Evolutionary conservation across 2,888 invertebrate genomes (phyloP).

Genomic region (Clanis bilineata): DNA sequence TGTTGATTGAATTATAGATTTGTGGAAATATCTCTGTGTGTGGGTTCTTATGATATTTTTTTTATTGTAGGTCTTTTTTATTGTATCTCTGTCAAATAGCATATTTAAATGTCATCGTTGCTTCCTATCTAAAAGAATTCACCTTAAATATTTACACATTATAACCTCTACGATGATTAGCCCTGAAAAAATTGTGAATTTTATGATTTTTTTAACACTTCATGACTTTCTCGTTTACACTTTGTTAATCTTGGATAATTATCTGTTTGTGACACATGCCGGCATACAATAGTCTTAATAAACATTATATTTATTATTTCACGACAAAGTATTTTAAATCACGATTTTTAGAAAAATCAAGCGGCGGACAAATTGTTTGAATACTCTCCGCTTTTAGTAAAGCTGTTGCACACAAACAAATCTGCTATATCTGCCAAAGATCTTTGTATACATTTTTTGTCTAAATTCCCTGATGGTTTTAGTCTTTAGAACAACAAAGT

Average conservation of each 20-base stretch:
- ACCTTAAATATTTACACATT: conserved; percentile 62
- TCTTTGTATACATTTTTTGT: conserved; percentile 19
- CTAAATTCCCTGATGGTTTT: conserved; percentile 16
- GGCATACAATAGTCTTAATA: conserved; percentile 19
- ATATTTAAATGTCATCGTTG: conserved; percentile 76
- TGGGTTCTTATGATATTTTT: conserved; percentile 63
- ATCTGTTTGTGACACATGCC: conserved; percentile 36
- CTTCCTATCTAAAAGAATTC: conserved; percentile 70
- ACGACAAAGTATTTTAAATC: background rate
- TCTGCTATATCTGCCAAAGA: conserved; percentile 13
- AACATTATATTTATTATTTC: background rate
- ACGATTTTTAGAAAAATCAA: conserved; percentile 18
- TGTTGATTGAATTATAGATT: conserved; percentile 79
- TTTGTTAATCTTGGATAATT: conserved; percentile 47
- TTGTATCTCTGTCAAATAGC: conserved; percentile 68
- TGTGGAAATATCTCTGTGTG: conserved; percentile 73
- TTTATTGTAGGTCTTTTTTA: conserved; percentile 60
- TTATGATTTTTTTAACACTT: conserved; percentile 50
- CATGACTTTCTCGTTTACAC: conserved; percentile 47
- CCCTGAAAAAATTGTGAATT: conserved; percentile 47
- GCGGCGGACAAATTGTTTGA: conserved; percentile 1
- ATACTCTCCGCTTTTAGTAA: conserved; percentile 24
- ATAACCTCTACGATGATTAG: conserved; percentile 50
- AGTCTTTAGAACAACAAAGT: conserved; percentile 39
- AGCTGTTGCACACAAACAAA: conserved; percentile 14